A percentile compares a stretch with the other conserved stretches of the same genome.
phyloP scores from a whole-genome alignment of 2,797 vertebrate genomes.

The Enteromius trimaculatus region DNA sequence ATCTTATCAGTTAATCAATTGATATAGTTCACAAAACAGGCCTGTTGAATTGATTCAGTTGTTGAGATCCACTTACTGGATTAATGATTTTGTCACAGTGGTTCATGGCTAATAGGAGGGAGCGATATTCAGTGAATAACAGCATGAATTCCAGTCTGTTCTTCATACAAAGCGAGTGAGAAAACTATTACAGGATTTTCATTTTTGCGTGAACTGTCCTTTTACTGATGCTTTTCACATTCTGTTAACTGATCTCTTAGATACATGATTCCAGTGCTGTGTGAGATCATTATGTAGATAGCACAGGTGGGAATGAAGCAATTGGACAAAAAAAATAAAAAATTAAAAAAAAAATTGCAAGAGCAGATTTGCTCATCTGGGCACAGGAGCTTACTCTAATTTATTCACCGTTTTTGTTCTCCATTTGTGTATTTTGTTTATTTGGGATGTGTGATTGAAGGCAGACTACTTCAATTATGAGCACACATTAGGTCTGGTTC shows the following conservation, averaged over 20 bases:
- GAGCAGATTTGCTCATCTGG: slow-evolving; percentile 46
- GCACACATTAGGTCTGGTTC: slow-evolving; percentile 12
- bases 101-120: background rate
- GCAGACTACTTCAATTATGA: slow-evolving; percentile 28
- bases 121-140: background rate
- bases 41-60: background rate
- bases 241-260: slow-evolving; percentile 28
- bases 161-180: background rate
- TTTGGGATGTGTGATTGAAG: slow-evolving; percentile 30
- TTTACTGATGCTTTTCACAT: background rate
- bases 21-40: background rate
- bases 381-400: slow-evolving; percentile 39
- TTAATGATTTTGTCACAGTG: background rate
- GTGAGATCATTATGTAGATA: slow-evolving; percentile 45
- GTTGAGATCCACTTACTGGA: background rate
- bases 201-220: background rate
- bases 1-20: background rate
- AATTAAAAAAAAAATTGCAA: background rate
- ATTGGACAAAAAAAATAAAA: slow-evolving; percentile 9
- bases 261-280: slow-evolving; percentile 36
- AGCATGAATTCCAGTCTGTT: background rate
- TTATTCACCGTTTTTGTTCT: slow-evolving; percentile 23
- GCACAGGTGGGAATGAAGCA: slow-evolving; percentile 42
- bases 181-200: background rate
- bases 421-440: slow-evolving; percentile 31